Base-by-base conservation (phyloP, 2,888 invertebrate genomes). In the Nomada ruficornis region DNA sequence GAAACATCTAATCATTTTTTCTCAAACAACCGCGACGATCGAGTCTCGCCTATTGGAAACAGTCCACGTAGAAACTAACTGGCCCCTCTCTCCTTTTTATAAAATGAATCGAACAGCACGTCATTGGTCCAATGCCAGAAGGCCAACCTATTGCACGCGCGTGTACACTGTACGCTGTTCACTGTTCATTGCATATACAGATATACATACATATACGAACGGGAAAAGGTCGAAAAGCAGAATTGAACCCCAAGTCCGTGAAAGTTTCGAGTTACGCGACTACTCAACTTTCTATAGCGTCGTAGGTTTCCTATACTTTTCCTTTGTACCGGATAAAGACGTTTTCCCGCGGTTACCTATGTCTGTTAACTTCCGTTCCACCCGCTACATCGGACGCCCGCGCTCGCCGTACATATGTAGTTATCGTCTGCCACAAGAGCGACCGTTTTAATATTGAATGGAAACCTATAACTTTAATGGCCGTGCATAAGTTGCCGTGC, bases 211-310 rank as follows among this genome's bases (percentile, higher is more conserved):
- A 26, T 10, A 18, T 5, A 4, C 4, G 2, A 20, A 26, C 29
- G n/a, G 13, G 15, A 36, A 52, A 36, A 36, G 36, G 5, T 36
- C 36, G 36, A 7, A 7, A 36, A 36, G 36, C 18, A 23, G 77
- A 23, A 18, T n/a, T 52, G 26, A 29, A 62, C 71, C 71, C 67
- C 57, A 63, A 72, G 71, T 72, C 60, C 44, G 80, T 54, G 60
- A 80, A 73, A 80, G 80, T 80, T 80, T 80, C 72, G 54, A 80
- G 72, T 80, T 80, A 80, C 80, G 71, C 79, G 71, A 62, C 62
- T 71, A 72, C 80, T 80, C 80, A 63, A 63, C 80, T 68, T 80
- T 72, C 80, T 68, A 72, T 63, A 63, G 55, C 57, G 54, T 44
- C 36, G 26, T 10, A 18, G 50, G 13, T 52, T 42, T 62, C 57